Evolutionary conservation across 92 coral and sea anemone genomes (phyloP).

Genomic region (Muricea muricata): DNA sequence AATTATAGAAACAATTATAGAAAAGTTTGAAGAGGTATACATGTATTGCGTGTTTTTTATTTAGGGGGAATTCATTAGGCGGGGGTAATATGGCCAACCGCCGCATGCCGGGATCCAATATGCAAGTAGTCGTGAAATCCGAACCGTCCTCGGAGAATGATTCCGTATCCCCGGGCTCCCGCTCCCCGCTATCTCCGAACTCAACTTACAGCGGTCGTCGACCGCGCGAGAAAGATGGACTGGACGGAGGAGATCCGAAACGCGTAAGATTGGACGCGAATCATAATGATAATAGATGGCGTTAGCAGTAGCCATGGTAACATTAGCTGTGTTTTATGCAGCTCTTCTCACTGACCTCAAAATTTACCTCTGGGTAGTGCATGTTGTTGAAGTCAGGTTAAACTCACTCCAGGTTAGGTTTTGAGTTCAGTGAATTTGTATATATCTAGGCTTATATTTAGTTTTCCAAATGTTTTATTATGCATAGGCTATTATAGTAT

Average conservation of each 20-base stretch:
- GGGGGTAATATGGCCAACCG: slow-evolving; percentile 43
- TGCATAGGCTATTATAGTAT: not conserved
- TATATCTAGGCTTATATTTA: not conserved
- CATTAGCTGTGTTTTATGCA: slow-evolving; percentile 24
- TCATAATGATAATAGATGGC: slow-evolving; percentile 91
- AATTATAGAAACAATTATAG: no score
- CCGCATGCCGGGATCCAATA: slow-evolving; percentile 37
- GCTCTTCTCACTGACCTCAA: slow-evolving; percentile 7
- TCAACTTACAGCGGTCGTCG: slow-evolving; percentile 74
- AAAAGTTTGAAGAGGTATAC: no score
- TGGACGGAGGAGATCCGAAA: slow-evolving; percentile 81
- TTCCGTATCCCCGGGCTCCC: slow-evolving; percentile 86
- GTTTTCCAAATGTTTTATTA: not conserved
- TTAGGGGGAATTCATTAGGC: slow-evolving; percentile 20
- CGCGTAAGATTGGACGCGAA: slow-evolving; percentile 86
- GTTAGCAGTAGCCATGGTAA: slow-evolving; percentile 50
- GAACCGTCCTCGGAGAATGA: slow-evolving; percentile 91
- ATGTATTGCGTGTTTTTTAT: no score
- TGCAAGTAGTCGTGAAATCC: slow-evolving; percentile 86
- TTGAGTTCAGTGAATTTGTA: not conserved
- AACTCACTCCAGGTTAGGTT: not conserved
- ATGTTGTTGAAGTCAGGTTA: no score
- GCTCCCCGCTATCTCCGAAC: slow-evolving; percentile 90
- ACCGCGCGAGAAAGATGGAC: slow-evolving; percentile 78
- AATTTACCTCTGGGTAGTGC: not conserved